A percentile compares a stretch with the other conserved stretches of the same genome.
phyloP scores from a whole-genome alignment of 2,888 invertebrate genomes.

The Hemithea aestivaria region DNA sequence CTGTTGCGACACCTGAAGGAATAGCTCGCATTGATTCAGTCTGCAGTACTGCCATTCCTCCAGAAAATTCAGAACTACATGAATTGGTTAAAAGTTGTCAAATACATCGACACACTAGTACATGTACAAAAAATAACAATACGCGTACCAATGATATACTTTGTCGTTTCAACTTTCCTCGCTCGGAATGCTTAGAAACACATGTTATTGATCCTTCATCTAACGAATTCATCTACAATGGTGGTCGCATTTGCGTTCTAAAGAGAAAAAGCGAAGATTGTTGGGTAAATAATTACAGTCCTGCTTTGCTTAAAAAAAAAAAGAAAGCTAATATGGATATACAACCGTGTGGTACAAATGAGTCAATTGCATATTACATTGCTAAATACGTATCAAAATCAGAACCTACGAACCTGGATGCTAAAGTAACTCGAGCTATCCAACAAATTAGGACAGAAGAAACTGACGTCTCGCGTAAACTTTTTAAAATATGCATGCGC shows the following conservation, averaged over 20 bases:
- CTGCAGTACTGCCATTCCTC: not conserved
- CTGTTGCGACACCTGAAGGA: not conserved
- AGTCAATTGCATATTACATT: not conserved
- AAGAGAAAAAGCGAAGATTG: not conserved
- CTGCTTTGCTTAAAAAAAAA: not conserved
- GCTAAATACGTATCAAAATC: constrained; percentile 1
- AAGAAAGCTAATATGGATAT: constrained; percentile 2
- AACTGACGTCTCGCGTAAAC: not conserved
- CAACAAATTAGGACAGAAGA: not conserved
- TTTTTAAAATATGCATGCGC: not conserved
- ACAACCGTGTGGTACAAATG: constrained; percentile 1
- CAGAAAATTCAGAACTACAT: not conserved
- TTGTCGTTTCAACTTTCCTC: constrained; percentile 2
- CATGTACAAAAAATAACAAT: constrained; percentile 1
- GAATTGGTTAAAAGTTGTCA: not conserved
- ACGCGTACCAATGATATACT: too few species aligned
- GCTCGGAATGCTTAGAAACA: not conserved
- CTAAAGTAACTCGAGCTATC: not conserved
- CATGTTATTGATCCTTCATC: not conserved
- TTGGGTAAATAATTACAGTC: constrained; percentile 2
- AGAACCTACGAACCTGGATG: not conserved
- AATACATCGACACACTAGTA: not conserved
- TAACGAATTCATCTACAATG: not conserved
- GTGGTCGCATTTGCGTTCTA: not conserved
- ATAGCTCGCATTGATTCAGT: not conserved